Evolutionary conservation across 30 jellyfish, hydroid and myxozoan species (phyloP), one percentile per base, ranked within the genome.

Genomic region (Turritopsis dohrnii): DNA sequence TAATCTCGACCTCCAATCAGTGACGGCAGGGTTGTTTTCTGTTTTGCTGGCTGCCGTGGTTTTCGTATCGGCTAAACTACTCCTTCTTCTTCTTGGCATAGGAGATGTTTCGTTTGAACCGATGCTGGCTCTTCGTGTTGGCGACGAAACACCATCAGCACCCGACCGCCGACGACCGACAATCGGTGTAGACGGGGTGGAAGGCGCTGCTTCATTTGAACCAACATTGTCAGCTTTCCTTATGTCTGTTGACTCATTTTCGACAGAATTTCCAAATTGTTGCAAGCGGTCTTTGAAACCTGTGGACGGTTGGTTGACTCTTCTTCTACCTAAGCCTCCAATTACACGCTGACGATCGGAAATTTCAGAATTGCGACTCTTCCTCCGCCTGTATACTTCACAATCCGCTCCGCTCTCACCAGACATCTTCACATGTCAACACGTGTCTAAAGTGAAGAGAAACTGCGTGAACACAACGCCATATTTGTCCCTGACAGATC

Each of bases 271-370:
- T 77, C 72, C 81, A 71, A 53, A 80, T 24, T 80, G 87, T 26
- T 53, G 87, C 4, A 80, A 31, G 41, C 87, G 87, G 21, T 65
- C 87, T 24, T 80, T 53, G 16, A 80, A 31, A 1, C 82, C 77
- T 18, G 24, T 53, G 8, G 87, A 31, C 1, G 71, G 71, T 16
- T 77, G 66, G 53, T 18, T 52, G 29, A 53, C 20, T 52, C 79
- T 53, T 21, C 83, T 30, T 26, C 87, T 21, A 8, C 87, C 87
- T 1, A 80, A 19, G 9, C 87, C 87, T 16, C 87, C 87, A 26
- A 80, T 80, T 7, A 80, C 77, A 26, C 87, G 83, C 60, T 80
- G 87, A 19, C 82, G 53, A 25, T 53, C 79, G 52, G 29, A 27
- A 25, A 27, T 16, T 17, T 65, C 87, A 28, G 28, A 54, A 22